Conservation (phyloP, 2,113 vertebrate species). For the Elaphurus davidianus region DNA sequence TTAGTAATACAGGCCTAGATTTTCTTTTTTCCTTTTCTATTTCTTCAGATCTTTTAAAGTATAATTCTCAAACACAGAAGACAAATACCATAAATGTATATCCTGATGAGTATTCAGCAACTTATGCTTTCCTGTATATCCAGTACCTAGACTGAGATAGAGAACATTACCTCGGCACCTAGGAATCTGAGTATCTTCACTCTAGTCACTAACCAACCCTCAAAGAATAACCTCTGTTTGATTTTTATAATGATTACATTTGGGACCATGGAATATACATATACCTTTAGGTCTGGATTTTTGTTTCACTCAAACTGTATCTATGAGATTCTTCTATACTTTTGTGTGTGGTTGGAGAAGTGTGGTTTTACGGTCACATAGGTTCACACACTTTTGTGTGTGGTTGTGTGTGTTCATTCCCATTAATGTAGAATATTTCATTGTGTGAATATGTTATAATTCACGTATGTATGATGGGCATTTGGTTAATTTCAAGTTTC, state of each 20-base stretch:
- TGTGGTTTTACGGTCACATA: no score
- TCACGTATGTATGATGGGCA: background rate
- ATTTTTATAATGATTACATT: background rate
- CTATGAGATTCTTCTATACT: background rate
- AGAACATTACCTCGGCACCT: background rate
- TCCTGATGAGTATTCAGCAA: background rate
- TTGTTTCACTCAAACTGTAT: background rate
- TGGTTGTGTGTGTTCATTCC: background rate
- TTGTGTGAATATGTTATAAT: background rate
- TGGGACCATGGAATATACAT: background rate
- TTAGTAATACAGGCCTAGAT: background rate
- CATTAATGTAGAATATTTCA: slow-evolving; percentile 1
- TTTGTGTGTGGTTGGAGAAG: background rate
- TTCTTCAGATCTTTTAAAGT: background rate
- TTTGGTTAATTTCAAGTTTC: background rate
- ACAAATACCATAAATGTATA: background rate
- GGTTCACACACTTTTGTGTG: background rate
- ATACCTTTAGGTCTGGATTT: background rate
- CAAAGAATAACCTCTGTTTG: background rate
- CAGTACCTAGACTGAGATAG: background rate
- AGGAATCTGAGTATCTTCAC: background rate
- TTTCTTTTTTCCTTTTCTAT: background rate
- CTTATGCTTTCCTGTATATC: background rate
- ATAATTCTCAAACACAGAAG: background rate
- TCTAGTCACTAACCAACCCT: background rate